Percentiles rank a stretch among this genome's conserved stretches.
Conservation (phyloP, 2,888 invertebrate genomes). For the Ashinkailepas kermadecensis region DNA sequence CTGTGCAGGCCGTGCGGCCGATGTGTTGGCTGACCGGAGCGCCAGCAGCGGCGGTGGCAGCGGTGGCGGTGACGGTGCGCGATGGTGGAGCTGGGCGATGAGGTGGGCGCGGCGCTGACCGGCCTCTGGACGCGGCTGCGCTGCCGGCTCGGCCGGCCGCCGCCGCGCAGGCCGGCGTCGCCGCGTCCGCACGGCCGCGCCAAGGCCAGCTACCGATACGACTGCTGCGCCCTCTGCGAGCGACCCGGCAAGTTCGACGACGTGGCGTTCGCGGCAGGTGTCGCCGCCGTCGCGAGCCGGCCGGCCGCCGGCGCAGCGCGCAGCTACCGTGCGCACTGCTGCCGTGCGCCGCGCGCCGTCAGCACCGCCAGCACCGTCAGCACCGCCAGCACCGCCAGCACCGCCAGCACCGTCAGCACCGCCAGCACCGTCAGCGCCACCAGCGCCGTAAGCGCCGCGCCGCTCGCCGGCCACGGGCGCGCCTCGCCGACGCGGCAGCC, state of each 20-base stretch:
- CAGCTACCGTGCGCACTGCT: constrained; percentile 1
- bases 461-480: too few species aligned
- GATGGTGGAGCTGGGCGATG: neutral
- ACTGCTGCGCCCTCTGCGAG: constrained; percentile 2
- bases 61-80: too few species aligned
- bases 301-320: neutral
- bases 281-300: neutral
- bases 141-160: neutral
- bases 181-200: neutral
- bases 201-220: constrained; percentile 17
- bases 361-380: neutral
- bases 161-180: constrained; percentile 12
- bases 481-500: neutral
- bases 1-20: too few species aligned
- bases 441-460: neutral
- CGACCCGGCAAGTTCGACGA: neutral
- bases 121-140: neutral
- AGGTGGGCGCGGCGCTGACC: neutral
- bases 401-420: neutral
- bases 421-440: neutral
- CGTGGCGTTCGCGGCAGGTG: neutral
- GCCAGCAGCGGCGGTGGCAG: too few species aligned
- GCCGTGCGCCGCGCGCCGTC: neutral
- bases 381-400: neutral
- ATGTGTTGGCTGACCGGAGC: too few species aligned